Percentiles rank a stretch among this genome's conserved stretches.
These are phyloP conservation scores for Cryptoleucopteryx plumbea DNA, from an alignment of 2,113 vertebrate species.

Conservation along the genomic window DNA sequence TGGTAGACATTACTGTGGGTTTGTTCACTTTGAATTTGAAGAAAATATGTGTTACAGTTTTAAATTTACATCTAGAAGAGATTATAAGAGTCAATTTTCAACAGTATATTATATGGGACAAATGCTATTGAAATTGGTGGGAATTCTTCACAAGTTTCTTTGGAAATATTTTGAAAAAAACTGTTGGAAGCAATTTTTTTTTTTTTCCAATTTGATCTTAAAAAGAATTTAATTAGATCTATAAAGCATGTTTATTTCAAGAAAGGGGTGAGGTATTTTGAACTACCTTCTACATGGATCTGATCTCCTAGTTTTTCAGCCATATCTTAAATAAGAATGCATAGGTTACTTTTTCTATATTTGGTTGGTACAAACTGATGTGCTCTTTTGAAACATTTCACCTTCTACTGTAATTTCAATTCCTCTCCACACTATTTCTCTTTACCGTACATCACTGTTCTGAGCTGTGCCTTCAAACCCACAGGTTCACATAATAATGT, in stretches of 20 bases:
- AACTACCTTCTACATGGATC: not conserved
- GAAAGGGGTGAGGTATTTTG: not conserved
- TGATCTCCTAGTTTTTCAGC: not conserved
- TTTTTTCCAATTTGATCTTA: not conserved
- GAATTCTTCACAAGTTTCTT: not conserved
- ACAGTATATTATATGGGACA: not conserved
- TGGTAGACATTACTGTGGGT: not conserved
- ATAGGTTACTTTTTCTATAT: not conserved
- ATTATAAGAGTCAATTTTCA: not conserved
- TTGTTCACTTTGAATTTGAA: not conserved
- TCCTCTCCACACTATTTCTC: not conserved
- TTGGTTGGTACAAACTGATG: not conserved
- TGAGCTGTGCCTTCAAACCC: not conserved
- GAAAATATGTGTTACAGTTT: not conserved
- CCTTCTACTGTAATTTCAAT: not conserved
- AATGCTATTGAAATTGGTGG: not conserved
- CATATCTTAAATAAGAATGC: not conserved
- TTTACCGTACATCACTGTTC: not conserved
- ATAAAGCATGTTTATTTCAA: not conserved
- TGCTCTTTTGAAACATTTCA: not conserved
- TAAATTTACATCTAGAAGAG: not conserved
- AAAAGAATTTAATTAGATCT: not conserved
- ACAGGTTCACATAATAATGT: not conserved
- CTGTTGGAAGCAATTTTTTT: not conserved
- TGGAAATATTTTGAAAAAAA: not conserved